phyloP scores from a whole-genome alignment of 2,113 vertebrate genomes.

The Pampusana beccarii region DNA sequence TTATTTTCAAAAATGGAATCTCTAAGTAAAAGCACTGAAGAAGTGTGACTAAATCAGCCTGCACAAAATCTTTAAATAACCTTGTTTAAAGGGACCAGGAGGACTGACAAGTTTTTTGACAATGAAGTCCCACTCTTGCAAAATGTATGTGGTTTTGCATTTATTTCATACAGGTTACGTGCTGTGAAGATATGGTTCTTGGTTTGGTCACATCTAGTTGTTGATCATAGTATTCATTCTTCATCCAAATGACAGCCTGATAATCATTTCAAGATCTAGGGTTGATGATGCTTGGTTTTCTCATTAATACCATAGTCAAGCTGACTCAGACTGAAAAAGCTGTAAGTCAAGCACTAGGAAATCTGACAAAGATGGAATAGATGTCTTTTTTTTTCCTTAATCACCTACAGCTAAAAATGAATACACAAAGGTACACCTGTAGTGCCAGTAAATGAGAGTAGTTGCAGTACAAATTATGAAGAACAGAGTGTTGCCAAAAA shows the following conservation, averaged over 20 bases:
- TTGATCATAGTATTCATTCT: not conserved
- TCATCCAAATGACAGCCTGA: not conserved
- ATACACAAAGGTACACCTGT: slow-evolving; percentile 28
- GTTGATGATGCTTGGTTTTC: not conserved
- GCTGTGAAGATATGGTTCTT: not conserved
- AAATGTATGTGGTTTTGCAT: not conserved
- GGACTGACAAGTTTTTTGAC: not conserved
- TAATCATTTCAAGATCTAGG: not conserved
- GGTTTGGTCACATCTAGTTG: not conserved
- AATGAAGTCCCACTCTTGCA: not conserved
- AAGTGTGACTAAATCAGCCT: not conserved
- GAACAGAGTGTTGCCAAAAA: slow-evolving; percentile 42
- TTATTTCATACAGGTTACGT: not conserved
- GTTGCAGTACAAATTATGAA: slow-evolving; percentile 39
- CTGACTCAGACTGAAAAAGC: slow-evolving; percentile 14
- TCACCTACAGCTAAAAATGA: slow-evolving; percentile 35
- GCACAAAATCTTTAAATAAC: not conserved
- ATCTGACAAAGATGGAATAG: not conserved
- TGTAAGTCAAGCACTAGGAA: slow-evolving; percentile 29
- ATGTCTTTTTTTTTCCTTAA: not conserved
- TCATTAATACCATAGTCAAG: slow-evolving; percentile 11
- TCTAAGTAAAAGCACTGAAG: not conserved
- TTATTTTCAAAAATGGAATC: not conserved
- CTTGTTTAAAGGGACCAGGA: not conserved
- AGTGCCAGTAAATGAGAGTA: not conserved